Evolutionary conservation across 2,888 invertebrate species (phyloP).

Genomic region (Oscheius sp.): DNA sequence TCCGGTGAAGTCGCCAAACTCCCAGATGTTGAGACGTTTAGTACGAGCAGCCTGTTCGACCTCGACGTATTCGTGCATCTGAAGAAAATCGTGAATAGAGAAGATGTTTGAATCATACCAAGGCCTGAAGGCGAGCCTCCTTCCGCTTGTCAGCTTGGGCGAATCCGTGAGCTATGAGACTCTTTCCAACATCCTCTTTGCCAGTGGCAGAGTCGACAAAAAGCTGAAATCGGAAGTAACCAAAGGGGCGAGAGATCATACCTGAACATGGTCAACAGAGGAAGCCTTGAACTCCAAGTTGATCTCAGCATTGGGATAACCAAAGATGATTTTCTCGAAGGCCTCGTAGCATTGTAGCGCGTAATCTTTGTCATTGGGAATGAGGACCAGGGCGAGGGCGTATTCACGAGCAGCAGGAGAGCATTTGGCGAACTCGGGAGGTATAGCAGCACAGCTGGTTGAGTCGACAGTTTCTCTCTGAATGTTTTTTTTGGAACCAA

Average conservation of each 20-base stretch:
- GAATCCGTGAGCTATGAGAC: slow-evolving; percentile 87
- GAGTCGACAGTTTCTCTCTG: slow-evolving; percentile 82
- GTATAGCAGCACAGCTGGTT: slow-evolving; percentile 84
- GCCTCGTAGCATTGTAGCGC: slow-evolving; percentile 15
- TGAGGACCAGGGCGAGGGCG: slow-evolving; percentile 84
- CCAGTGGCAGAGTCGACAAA: slow-evolving; percentile 47
- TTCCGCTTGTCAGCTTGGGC: slow-evolving; percentile 84
- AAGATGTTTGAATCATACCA: slow-evolving; percentile 77
- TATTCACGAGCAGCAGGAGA: slow-evolving; percentile 84
- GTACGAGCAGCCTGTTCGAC: slow-evolving; percentile 75
- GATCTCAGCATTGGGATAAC: slow-evolving; percentile 50
- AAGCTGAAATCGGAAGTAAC: slow-evolving; percentile 41
- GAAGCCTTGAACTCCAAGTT: slow-evolving; percentile 69
- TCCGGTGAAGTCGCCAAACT: slow-evolving; percentile 93
- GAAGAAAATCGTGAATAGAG: not conserved
- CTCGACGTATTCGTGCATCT: slow-evolving; percentile 74
- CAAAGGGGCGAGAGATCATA: slow-evolving; percentile 15
- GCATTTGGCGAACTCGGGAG: slow-evolving; percentile 82
- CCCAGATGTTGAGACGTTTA: slow-evolving; percentile 89
- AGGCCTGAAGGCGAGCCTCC: slow-evolving; percentile 84
- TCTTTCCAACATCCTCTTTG: slow-evolving; percentile 82
- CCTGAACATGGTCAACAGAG: slow-evolving; percentile 55
- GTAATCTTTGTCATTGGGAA: slow-evolving; percentile 81
- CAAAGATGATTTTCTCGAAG: slow-evolving; percentile 40
- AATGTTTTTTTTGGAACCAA: not conserved